Percentiles rank a stretch among this genome's conserved stretches.
Conservation (phyloP, 2,888 invertebrate species). For the Eucriotettix oculatus region DNA sequence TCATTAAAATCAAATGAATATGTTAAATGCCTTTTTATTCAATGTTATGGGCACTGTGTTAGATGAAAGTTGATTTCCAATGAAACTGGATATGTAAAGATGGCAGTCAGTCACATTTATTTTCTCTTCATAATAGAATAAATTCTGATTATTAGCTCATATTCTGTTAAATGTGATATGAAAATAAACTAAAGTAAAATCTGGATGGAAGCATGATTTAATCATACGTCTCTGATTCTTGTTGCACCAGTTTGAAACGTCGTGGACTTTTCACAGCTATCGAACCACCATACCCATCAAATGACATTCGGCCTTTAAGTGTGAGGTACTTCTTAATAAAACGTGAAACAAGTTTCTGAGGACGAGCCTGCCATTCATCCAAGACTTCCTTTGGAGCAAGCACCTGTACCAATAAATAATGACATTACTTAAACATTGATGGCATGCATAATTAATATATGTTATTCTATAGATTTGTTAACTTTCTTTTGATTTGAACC, state of each 20-base stretch:
- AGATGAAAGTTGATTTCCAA: too few relatives aligned
- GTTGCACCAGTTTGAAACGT: constrained; percentile 75
- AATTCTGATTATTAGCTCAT: too few relatives aligned
- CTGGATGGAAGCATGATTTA: constrained; percentile 25
- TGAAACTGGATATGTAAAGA: too few relatives aligned
- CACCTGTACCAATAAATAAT: constrained; percentile 36
- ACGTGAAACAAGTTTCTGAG: constrained; percentile 66
- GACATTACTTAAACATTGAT: background rate
- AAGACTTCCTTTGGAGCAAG: constrained; percentile 74
- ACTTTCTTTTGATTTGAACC: too few relatives aligned
- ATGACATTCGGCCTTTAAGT: constrained; percentile 53
- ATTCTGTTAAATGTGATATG: too few relatives aligned
- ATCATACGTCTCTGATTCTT: constrained; percentile 80
- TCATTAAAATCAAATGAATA: too few relatives aligned
- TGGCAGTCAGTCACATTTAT: too few relatives aligned
- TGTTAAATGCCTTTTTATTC: too few relatives aligned
- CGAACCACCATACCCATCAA: constrained; percentile 53
- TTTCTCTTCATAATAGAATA: too few relatives aligned
- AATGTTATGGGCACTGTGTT: too few relatives aligned
- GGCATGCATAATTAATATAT: background rate
- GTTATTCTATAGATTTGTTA: too few relatives aligned
- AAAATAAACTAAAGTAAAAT: too few relatives aligned
- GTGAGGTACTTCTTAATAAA: constrained; percentile 70
- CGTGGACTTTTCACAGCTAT: constrained; percentile 71
- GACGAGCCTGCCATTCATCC: constrained; percentile 80